Evolutionary conservation across 2,113 vertebrate genomes (phyloP), one percentile per base, ranked within the genome.

Genomic region (Prunella himalayana): DNA sequence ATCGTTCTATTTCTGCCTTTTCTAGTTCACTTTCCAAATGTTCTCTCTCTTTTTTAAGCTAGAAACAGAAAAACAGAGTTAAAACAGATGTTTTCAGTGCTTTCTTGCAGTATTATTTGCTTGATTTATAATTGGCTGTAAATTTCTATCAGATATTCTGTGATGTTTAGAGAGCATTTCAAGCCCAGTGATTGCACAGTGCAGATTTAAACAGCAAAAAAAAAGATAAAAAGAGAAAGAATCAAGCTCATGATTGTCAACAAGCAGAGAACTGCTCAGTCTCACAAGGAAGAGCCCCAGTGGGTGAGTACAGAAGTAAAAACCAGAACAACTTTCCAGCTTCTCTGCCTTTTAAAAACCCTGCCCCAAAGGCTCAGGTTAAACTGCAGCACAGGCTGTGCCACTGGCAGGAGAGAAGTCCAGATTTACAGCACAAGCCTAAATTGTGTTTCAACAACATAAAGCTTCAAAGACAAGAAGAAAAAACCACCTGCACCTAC

Each of bases 21-120:
- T 99, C 99, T 97, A 99, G 97, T 97, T 99, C 99, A 51, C 98
- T 98, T 97, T 99, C 99, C 98, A 99, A 98, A 91, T 99, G 99
- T 88, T 99, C 98, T 97, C 98, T 98, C 88, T 99, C 99, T 98
- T 98, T 98, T 98, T 98, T 98, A 94, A 99, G 95, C 99, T 99
- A 94, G 60, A 80, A 96, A 96, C 53, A 96, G 84, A 91, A 82
- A 87, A 97, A 73, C 68, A 95, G 82, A 90, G 72, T 96, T 96
- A 96, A 94, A 79, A 50, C 39, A 69, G 25, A 71, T 57, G 69
- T 33, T 82, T 63, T 20, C 54, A 59, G 35, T 4, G 33, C 22
- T 37, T 39, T 49, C 21, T 31, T 33, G n/a, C 56, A 72, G 65
- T 37, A 91, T 35, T 15, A 24, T 73, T 53, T 82, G 28, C 75